A percentile compares a stretch with the other conserved stretches of the same genome.
These are phyloP conservation scores for Meghimatium bilineatum DNA, from an alignment of 2,888 invertebrate genomes.

Conservation along the genomic window DNA sequence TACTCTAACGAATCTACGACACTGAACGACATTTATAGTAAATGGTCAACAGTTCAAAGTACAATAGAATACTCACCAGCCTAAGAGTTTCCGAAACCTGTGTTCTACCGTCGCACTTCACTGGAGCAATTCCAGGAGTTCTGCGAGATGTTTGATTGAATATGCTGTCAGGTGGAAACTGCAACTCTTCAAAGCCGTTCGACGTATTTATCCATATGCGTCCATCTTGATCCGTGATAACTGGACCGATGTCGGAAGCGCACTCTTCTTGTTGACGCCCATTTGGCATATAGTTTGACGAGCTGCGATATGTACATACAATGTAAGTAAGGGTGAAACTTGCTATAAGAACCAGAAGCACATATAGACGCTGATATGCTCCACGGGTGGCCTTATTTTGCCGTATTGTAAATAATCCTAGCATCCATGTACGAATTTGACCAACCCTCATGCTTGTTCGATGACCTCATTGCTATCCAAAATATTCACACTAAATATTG, in stretches of 20 bases:
- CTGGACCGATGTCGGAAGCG: not conserved
- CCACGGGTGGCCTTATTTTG: not conserved
- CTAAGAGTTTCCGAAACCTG: constrained; percentile 23
- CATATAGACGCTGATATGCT: not conserved
- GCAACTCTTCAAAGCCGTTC: not conserved
- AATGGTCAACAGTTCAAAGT: not conserved
- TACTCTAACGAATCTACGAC: too few species aligned
- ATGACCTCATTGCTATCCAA: constrained; percentile 26
- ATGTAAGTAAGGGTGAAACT: not conserved
- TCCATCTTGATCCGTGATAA: not conserved
- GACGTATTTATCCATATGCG: not conserved
- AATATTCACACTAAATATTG: not conserved
- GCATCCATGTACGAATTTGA: not conserved
- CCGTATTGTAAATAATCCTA: not conserved
- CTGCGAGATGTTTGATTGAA: not conserved
- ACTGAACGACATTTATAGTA: not conserved
- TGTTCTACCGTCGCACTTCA: not conserved
- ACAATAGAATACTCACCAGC: constrained; percentile 4
- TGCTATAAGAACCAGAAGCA: not conserved
- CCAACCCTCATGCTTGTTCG: constrained; percentile 28
- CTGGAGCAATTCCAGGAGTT: not conserved
- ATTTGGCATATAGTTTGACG: not conserved
- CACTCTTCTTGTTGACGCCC: not conserved
- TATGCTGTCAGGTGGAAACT: not conserved
- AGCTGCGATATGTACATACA: not conserved